Evolutionary conservation across 92 coral and sea anemone genomes (phyloP).

Genomic region (Montipora capitata): DNA sequence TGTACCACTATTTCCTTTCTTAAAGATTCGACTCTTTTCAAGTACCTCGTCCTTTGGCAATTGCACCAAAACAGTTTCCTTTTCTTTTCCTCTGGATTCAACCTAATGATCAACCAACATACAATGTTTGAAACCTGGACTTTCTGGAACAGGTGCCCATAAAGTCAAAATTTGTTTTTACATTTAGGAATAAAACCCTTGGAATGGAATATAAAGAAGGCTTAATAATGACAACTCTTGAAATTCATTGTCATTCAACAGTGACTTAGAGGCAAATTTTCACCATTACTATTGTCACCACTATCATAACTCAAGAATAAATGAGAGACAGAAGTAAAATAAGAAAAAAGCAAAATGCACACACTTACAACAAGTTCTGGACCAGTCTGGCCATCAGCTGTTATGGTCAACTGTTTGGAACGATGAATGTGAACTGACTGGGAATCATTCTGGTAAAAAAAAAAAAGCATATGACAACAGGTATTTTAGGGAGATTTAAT

Average conservation of each 20-base stretch:
- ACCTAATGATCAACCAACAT: conserved; percentile 28
- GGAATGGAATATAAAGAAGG: not conserved
- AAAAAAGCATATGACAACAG: not conserved
- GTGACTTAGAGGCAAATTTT: not conserved
- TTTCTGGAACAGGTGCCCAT: not conserved
- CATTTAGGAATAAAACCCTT: not conserved
- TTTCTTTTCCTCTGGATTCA: conserved; percentile 20
- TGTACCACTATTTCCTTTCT: conserved; percentile 21
- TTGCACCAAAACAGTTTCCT: conserved; percentile 36
- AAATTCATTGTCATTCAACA: not conserved
- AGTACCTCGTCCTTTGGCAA: conserved; percentile 27
- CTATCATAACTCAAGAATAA: not conserved
- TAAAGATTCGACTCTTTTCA: conserved; percentile 56
- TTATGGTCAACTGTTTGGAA: conserved; percentile 56
- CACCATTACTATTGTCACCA: not conserved
- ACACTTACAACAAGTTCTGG: conserved; percentile 28
- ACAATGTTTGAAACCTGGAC: conserved; percentile 20
- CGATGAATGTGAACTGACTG: conserved; percentile 31
- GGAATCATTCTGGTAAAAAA: conserved; percentile 6
- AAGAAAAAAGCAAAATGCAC: not conserved
- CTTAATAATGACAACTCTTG: conserved; percentile 2
- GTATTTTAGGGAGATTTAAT: conserved; percentile 6
- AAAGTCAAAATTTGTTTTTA: conserved; percentile 7
- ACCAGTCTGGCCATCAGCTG: conserved; percentile 17
- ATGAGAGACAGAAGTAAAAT: not conserved